Evolutionary conservation across 2,113 vertebrate genomes (phyloP), one percentile per base, ranked within the genome.

Genomic region (Sceloporus tristichus): DNA sequence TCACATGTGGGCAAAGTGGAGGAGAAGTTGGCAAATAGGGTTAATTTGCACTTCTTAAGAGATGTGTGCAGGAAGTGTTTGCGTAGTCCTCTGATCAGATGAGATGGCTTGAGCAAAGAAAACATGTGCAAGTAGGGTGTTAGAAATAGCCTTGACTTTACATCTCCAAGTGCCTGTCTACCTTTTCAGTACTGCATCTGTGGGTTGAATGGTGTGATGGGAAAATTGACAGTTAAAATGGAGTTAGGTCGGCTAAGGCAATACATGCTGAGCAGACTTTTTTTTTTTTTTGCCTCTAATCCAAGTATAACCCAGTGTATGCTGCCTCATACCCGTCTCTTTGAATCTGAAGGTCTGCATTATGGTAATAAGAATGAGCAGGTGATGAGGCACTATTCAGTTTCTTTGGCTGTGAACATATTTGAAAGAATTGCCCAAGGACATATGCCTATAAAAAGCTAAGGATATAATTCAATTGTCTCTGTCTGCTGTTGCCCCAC

Each of bases 281-380:
- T 62, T 34, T 74, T 62, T 59, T 62, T 34, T 62, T 79, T 14
- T 48, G 25, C 40, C 9, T 59, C 68, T 29, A 74, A 87, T 80
- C 73, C 23, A n/a, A 81, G 83, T 48, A 48, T 62, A 62, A 25
- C 34, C 21, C 34, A 85, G 7, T 85, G 54, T 75, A 53, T 76
- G 29, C 68, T 16, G 29, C 14, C 16, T 75, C 68, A 40, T 16
- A 82, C 79, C 80, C 75, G 40, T 76, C 27, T 82, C 56, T 38
- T 75, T 82, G 79, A 54, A 48, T 48, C 56, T 82, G 65, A 79
- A 80, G 38, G 84, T 48, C 42, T 86, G 42, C 42, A 53, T n/a
- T 40, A 65, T 9, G 56, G 11, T 75, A 10, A 82, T 65, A 34
- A 62, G 70, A 21, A 42, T 27, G n/a, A 18, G 10, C 23, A n/a